phyloP scores from a whole-genome alignment of 2,113 vertebrate genomes.

The Boleophthalmus pectinirostris region DNA sequence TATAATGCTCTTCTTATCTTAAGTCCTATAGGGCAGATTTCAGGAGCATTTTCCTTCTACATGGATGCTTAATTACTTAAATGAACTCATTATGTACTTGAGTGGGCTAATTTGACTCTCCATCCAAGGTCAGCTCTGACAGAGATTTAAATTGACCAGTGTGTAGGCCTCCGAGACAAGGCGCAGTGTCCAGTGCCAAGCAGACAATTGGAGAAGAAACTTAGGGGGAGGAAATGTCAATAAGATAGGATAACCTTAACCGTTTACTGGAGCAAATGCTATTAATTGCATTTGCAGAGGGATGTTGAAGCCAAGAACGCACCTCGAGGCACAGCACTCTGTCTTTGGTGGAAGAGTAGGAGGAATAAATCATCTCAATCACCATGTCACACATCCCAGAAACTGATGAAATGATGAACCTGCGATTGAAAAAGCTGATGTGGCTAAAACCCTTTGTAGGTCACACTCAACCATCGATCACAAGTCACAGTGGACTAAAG shows the following conservation, averaged over 20 bases:
- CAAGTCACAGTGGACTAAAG: slow-evolving; percentile 9
- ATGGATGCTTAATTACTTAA: slow-evolving; percentile 79
- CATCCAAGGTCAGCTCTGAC: slow-evolving; percentile 76
- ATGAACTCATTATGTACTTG: slow-evolving; percentile 78
- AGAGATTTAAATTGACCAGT: slow-evolving; percentile 76
- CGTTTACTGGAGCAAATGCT: background rate
- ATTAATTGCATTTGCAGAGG: slow-evolving; percentile 13
- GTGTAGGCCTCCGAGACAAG: slow-evolving; percentile 54
- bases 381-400: slow-evolving; percentile 22
- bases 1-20: background rate
- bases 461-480: slow-evolving; percentile 10
- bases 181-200: slow-evolving; percentile 38
- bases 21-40: slow-evolving; percentile 65
- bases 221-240: background rate
- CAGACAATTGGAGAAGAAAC: slow-evolving; percentile 26
- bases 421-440: slow-evolving; percentile 37
- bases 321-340: slow-evolving; percentile 34
- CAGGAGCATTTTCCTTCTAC: slow-evolving; percentile 63
- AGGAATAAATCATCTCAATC: slow-evolving; percentile 45
- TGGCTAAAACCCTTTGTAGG: slow-evolving; percentile 31
- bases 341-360: slow-evolving; percentile 17
- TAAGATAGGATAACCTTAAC: background rate
- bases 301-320: slow-evolving; percentile 6
- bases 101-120: slow-evolving; percentile 73
- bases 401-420: slow-evolving; percentile 33